These are phyloP conservation scores for Helicoverpa assulta DNA, from an alignment of 2,888 invertebrate genomes.

Conservation along the genomic window DNA sequence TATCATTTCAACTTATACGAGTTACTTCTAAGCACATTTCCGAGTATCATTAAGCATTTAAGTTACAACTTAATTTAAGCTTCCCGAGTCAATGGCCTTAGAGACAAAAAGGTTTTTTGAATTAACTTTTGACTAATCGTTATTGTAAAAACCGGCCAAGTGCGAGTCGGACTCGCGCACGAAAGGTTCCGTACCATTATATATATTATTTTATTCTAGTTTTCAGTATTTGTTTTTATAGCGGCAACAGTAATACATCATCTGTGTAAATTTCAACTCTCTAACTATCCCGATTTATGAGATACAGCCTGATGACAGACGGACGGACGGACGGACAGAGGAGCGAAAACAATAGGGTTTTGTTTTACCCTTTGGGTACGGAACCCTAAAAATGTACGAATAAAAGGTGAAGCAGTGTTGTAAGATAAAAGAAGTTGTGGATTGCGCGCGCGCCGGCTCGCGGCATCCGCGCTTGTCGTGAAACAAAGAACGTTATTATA, in stretches of 20 bases:
- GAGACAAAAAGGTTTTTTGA: constrained; percentile 2
- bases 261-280: no score
- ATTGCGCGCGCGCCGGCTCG: constrained; percentile 9
- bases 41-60: no score
- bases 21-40: constrained; percentile 9
- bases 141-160: not conserved
- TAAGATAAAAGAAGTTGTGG: constrained; percentile 11
- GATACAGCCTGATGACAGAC: no score
- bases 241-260: no score
- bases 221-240: no score
- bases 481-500: constrained; percentile 43
- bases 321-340: no score
- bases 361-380: no score
- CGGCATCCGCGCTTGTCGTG: not conserved
- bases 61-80: constrained; percentile 1
- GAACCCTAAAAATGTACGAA: not conserved
- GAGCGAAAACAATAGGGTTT: no score
- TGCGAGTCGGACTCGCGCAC: no score
- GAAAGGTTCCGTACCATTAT: no score
- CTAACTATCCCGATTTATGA: no score
- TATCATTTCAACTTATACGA: constrained; percentile 16
- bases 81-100: constrained; percentile 28
- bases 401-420: constrained; percentile 18
- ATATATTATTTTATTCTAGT: no score
- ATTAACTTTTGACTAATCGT: constrained; percentile 17